phyloP scores from a whole-genome alignment of 2,113 vertebrate genomes.

The Tyrannus savana region DNA sequence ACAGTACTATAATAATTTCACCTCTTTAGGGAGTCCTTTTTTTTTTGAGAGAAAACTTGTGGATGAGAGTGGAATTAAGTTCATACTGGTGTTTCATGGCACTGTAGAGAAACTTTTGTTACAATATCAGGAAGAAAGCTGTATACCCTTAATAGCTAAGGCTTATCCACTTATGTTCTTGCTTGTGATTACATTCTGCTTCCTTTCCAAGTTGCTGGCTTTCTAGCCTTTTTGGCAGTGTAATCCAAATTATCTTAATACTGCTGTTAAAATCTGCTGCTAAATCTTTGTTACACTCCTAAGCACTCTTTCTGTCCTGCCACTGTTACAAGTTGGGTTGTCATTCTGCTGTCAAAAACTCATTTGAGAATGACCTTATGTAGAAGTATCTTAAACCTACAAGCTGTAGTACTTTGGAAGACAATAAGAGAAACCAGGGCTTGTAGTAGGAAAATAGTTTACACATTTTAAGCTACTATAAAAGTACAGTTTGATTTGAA shows the following conservation, averaged over 20 bases:
- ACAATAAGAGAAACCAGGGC: rapidly evolving
- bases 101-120: background rate
- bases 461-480: rapidly evolving
- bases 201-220: background rate
- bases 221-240: background rate
- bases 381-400: background rate
- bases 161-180: background rate
- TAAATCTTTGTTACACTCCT: background rate
- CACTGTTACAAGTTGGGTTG: background rate
- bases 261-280: background rate
- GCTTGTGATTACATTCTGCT: background rate
- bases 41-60: background rate
- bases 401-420: background rate
- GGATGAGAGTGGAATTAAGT: background rate
- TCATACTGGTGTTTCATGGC: background rate
- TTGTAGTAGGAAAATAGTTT: background rate
- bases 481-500: background rate
- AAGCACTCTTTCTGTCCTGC: background rate
- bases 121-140: background rate
- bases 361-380: background rate
- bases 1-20: background rate
- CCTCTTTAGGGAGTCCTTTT: background rate
- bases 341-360: background rate
- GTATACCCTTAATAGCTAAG: background rate
- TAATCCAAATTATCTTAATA: background rate